Percentiles rank a stretch among this genome's conserved stretches.
phyloP scores from a whole-genome alignment of 2,113 vertebrate species.

The Seriola aureovittata region DNA sequence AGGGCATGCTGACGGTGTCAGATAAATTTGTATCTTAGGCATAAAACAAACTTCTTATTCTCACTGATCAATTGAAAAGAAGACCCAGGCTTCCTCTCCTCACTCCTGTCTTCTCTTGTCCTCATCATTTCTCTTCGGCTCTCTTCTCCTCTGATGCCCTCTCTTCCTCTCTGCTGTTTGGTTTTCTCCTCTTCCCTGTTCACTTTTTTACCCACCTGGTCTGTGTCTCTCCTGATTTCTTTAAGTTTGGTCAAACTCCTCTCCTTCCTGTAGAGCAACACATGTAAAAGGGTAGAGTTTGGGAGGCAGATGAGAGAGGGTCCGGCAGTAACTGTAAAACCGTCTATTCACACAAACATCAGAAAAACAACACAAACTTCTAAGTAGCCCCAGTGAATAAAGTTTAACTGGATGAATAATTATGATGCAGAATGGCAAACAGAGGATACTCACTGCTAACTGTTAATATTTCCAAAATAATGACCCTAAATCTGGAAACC shows the following conservation, averaged over 20 bases:
- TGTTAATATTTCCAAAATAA: constrained; percentile 53
- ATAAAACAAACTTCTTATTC: constrained; percentile 71
- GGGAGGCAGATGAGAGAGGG: constrained; percentile 32
- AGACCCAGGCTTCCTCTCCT: constrained; percentile 31
- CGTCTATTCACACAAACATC: constrained; percentile 57
- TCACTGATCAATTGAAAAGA: constrained; percentile 56
- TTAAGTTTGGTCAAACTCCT: background rate
- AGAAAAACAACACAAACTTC: constrained; percentile 37
- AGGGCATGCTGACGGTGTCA: constrained; percentile 60
- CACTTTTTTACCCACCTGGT: constrained; percentile 16
- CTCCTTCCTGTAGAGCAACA: background rate
- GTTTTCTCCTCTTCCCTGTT: constrained; percentile 7
- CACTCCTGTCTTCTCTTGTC: constrained; percentile 22
- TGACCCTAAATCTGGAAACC: constrained; percentile 45
- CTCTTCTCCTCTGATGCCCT: constrained; percentile 2
- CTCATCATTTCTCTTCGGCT: constrained; percentile 12
- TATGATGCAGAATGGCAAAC: constrained; percentile 53
- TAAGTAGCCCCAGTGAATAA: constrained; percentile 47
- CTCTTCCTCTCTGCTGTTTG: background rate
- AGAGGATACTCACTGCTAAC: constrained; percentile 54
- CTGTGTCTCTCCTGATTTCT: background rate
- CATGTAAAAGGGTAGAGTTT: constrained; percentile 23
- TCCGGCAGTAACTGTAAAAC: constrained; percentile 35
- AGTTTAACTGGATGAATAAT: constrained; percentile 59
- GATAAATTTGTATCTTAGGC: constrained; percentile 65